These are phyloP conservation scores for Crypturellus tataupa DNA, from an alignment of 2,797 vertebrate genomes.

Conservation along the genomic window DNA sequence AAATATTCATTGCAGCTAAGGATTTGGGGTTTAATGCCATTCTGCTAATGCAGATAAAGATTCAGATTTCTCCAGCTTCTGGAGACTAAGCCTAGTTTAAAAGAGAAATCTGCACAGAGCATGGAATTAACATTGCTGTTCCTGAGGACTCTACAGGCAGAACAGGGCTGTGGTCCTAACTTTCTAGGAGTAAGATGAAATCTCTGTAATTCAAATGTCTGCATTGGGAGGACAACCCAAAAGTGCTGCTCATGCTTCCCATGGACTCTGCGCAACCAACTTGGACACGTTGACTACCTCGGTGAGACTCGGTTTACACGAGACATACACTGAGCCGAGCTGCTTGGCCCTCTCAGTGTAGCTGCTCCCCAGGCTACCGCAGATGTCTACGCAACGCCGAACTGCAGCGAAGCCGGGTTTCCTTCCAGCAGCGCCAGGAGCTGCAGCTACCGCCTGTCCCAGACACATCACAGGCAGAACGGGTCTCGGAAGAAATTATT, in stretches of 20 bases:
- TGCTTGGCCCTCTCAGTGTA: background rate
- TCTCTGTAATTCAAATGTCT: background rate
- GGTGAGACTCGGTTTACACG: background rate
- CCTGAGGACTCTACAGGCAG: too few species aligned
- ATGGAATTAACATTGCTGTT: background rate
- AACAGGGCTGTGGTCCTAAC: background rate
- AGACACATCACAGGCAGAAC: background rate
- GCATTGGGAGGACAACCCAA: background rate
- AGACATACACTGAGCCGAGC: background rate
- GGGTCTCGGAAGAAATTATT: background rate
- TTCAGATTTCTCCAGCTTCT: slow-evolving; percentile 25
- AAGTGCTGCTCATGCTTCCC: background rate
- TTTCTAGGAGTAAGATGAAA: background rate
- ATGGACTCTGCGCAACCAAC: accelerated
- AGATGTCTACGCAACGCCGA: background rate
- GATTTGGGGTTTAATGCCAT: slow-evolving; percentile 29
- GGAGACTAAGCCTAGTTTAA: slow-evolving; percentile 7
- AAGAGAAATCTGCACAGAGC: slow-evolving; percentile 13
- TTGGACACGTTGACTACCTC: background rate
- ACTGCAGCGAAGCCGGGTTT: background rate
- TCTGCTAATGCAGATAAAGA: slow-evolving; percentile 41
- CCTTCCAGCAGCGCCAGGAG: background rate
- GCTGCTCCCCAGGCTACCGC: background rate
- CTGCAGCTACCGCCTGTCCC: accelerated
- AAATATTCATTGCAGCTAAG: slow-evolving; percentile 41